A percentile compares a stretch with the other conserved stretches of the same genome.
Evolutionary conservation across 2,113 vertebrate genomes (phyloP).

Genomic region (Planiliza haematocheilus): DNA sequence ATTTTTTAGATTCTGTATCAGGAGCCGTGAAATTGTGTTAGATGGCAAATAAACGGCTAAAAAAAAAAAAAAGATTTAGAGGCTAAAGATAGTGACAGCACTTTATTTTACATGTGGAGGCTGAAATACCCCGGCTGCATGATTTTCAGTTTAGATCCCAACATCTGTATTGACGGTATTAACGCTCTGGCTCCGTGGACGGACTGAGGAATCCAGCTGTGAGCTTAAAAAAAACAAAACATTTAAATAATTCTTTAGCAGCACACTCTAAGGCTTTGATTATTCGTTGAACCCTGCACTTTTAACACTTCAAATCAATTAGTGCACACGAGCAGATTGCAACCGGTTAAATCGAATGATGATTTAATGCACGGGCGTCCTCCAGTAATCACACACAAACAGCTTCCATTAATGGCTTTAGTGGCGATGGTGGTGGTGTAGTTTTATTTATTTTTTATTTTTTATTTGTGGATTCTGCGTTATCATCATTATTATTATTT

Average conservation of each 20-base stretch:
- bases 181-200: background rate
- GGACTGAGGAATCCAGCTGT: background rate
- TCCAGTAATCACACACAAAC: slow-evolving; percentile 54
- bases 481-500: too few relatives aligned
- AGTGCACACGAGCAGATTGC: slow-evolving; percentile 37
- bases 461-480: too few relatives aligned
- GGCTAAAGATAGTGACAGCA: slow-evolving; percentile 29
- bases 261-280: slow-evolving; percentile 55
- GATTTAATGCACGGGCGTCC: slow-evolving; percentile 60
- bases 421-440: slow-evolving; percentile 10
- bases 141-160: slow-evolving; percentile 22
- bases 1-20: slow-evolving; percentile 66
- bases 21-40: slow-evolving; percentile 66
- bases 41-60: slow-evolving; percentile 57
- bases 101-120: slow-evolving; percentile 25
- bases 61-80: slow-evolving; percentile 46
- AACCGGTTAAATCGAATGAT: slow-evolving; percentile 60
- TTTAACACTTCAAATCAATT: slow-evolving; percentile 73
- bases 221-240: slow-evolving; percentile 3
- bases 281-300: slow-evolving; percentile 66
- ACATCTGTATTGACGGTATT: slow-evolving; percentile 15
- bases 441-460: background rate
- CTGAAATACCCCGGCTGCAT: slow-evolving; percentile 13
- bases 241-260: slow-evolving; percentile 58
- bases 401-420: slow-evolving; percentile 56